phyloP scores from a whole-genome alignment of 2,113 vertebrate genomes.

The Labrus mixtus region DNA sequence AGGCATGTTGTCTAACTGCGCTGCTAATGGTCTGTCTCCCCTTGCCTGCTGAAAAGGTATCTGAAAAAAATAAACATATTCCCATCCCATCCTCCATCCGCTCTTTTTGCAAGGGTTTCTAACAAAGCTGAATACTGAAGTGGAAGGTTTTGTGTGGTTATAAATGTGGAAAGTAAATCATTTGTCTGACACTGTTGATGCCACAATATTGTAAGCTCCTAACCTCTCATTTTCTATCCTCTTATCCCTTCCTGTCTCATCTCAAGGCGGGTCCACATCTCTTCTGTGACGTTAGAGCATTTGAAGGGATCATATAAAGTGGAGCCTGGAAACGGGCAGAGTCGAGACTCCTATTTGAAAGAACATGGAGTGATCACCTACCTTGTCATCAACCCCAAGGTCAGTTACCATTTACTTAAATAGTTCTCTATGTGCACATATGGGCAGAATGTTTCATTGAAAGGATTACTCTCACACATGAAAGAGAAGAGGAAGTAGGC shows the following conservation, averaged over 20 bases:
- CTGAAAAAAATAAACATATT: constrained; percentile 35
- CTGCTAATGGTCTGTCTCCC: constrained; percentile 57
- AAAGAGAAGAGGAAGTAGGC: neutral
- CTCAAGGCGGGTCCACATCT: constrained; percentile 96
- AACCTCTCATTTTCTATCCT: constrained; percentile 19
- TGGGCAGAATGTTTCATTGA: neutral
- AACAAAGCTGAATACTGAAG: constrained; percentile 21
- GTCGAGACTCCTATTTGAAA: constrained; percentile 94
- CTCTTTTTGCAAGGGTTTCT: constrained; percentile 15
- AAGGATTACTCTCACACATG: too few species aligned
- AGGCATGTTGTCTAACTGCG: constrained; percentile 45
- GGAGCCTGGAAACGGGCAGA: constrained; percentile 92
- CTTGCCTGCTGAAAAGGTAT: constrained; percentile 41
- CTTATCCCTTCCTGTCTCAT: constrained; percentile 28
- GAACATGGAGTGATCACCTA: constrained; percentile 93
- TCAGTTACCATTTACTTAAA: constrained; percentile 66
- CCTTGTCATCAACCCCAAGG: constrained; percentile 99
- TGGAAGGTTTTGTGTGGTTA: neutral
- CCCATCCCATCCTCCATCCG: constrained; percentile 2
- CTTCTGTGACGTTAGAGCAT: constrained; percentile 94
- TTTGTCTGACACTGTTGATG: constrained; percentile 7
- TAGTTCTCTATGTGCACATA: neutral
- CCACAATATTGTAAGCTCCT: constrained; percentile 4
- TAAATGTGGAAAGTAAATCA: constrained; percentile 8
- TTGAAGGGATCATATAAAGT: constrained; percentile 96